Conservation (phyloP, 2,797 vertebrate species). For the Arctocebus calabarensis region DNA sequence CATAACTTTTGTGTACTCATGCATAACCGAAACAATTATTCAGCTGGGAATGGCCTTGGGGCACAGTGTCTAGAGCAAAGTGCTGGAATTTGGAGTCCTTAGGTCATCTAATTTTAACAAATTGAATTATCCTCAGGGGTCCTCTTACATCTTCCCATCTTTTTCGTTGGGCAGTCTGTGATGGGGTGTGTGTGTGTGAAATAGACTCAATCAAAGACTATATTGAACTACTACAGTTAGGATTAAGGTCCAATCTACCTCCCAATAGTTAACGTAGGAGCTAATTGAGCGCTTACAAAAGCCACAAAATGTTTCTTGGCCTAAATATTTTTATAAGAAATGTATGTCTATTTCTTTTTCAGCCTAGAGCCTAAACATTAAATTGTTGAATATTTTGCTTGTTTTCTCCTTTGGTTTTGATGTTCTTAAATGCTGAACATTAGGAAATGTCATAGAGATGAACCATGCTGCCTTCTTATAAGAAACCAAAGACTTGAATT, state of each 20-base stretch:
- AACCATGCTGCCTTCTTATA: not conserved
- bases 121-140: slow-evolving; percentile 41
- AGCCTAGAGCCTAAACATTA: not conserved
- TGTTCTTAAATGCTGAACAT: slow-evolving; percentile 42
- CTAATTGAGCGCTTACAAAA: slow-evolving; percentile 54
- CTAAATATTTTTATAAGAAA: not conserved
- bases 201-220: slow-evolving; percentile 49
- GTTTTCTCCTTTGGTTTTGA: slow-evolving; percentile 51
- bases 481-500: slow-evolving; percentile 48
- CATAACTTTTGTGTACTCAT: slow-evolving; percentile 43
- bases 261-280: slow-evolving; percentile 48
- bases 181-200: not conserved
- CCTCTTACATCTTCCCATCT: not conserved
- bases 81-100: not conserved
- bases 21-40: slow-evolving; percentile 37
- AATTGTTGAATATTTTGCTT: slow-evolving; percentile 59
- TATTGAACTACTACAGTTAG: slow-evolving; percentile 65
- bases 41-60: not conserved
- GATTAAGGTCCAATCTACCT: slow-evolving; percentile 75
- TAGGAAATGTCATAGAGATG: slow-evolving; percentile 36
- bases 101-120: slow-evolving; percentile 55
- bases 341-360: not conserved
- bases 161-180: slow-evolving; percentile 6
- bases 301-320: not conserved
- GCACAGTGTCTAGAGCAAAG: not conserved